These are phyloP conservation scores for Macrophya alboannulata DNA, from an alignment of 2,888 invertebrate species.

Conservation along the genomic window DNA sequence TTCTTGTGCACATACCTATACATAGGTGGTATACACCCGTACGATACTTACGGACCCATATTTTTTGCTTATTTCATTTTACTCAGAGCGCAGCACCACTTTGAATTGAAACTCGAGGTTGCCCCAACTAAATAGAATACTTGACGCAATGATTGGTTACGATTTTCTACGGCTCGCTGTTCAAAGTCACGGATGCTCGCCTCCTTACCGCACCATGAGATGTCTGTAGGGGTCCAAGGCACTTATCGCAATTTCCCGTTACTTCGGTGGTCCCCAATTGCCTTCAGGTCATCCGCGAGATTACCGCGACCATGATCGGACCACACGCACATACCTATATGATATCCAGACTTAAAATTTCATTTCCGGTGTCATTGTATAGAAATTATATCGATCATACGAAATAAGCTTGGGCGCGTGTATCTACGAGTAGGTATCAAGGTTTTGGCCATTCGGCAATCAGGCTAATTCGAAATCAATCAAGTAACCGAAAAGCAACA, in stretches of 20 bases:
- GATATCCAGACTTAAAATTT: background rate
- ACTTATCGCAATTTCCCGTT: constrained; percentile 34
- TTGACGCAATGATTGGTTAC: constrained; percentile 51
- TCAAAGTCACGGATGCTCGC: constrained; percentile 34
- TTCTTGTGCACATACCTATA: background rate
- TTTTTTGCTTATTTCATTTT: constrained; percentile 25
- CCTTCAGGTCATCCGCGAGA: background rate
- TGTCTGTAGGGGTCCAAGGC: background rate
- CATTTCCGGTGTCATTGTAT: background rate
- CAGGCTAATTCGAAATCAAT: constrained; percentile 51
- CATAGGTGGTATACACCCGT: background rate
- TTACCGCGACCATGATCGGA: background rate
- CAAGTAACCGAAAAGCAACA: constrained; percentile 46
- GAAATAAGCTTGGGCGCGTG: background rate
- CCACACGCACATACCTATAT: background rate
- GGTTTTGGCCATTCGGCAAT: background rate
- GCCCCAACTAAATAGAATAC: constrained; percentile 52
- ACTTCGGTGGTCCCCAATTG: constrained; percentile 29
- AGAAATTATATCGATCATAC: background rate
- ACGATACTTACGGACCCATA: background rate
- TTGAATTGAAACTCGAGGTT: constrained; percentile 46
- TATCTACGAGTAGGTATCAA: background rate
- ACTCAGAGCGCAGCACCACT: background rate
- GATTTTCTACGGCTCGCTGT: constrained; percentile 35
- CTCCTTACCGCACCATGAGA: background rate